Conservation (phyloP, 1,140 invertebrate species). For the Zaprionus inermis region DNA sequence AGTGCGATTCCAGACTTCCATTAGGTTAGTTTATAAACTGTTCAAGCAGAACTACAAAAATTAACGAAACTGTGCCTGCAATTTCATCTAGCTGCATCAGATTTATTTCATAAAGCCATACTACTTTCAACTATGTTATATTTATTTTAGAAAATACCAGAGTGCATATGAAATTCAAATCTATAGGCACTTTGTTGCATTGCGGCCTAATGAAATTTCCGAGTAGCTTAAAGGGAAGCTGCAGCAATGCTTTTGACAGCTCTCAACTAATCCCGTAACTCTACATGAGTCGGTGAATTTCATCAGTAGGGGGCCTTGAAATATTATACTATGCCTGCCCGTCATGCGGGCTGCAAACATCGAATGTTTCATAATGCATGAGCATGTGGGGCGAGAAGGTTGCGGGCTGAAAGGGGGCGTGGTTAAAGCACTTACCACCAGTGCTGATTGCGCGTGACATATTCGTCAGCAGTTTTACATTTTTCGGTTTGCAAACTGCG, state of each 20-base stretch:
- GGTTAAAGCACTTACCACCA: conserved; percentile 57
- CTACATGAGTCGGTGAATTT: conserved; percentile 47
- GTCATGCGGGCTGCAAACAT: conserved; percentile 17
- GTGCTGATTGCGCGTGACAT: conserved; percentile 72
- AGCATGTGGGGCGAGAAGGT: not conserved
- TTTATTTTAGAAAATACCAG: conserved; percentile 3
- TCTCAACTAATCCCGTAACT: conserved; percentile 54
- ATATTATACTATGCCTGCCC: conserved; percentile 27
- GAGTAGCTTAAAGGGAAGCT: not conserved
- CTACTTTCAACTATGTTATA: not conserved
- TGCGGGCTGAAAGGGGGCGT: conserved; percentile 25
- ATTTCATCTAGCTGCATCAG: not conserved
- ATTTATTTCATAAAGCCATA: not conserved
- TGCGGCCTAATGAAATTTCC: conserved; percentile 29
- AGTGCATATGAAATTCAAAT: too few species aligned
- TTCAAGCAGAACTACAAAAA: too few species aligned
- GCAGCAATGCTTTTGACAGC: conserved; percentile 56
- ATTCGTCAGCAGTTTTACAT: conserved; percentile 74
- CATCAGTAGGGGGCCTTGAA: conserved; percentile 63
- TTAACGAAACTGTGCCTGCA: not conserved
- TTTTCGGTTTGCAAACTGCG: conserved; percentile 36
- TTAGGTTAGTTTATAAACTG: too few species aligned
- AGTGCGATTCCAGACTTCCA: too few species aligned
- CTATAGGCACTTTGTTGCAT: too few species aligned
- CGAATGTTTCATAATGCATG: conserved; percentile 50